Conservation (phyloP, 2,888 invertebrate species). For the Dryobotodes eremita region DNA sequence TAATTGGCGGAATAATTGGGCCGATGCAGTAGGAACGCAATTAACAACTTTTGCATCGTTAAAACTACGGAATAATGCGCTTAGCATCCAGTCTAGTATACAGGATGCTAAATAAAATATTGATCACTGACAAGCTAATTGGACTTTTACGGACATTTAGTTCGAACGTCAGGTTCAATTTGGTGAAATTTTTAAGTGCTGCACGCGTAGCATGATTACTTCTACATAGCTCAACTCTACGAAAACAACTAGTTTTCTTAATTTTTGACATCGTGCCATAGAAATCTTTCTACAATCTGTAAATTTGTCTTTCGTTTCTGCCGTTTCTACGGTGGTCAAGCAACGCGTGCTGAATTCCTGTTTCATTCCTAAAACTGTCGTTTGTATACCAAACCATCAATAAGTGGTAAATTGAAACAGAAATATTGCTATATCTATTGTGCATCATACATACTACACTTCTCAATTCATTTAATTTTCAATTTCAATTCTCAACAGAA, state of each 20-base stretch:
- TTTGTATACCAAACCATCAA: background rate
- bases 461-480: too few species aligned
- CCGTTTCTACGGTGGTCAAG: background rate
- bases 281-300: background rate
- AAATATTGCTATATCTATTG: background rate
- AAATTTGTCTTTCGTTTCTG: background rate
- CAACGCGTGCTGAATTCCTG: background rate
- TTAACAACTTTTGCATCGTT: conserved; percentile 57
- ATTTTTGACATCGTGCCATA: too few species aligned
- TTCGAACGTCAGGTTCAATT: background rate
- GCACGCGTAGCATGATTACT: background rate
- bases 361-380: background rate
- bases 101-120: conserved; percentile 34
- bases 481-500: too few species aligned
- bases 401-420: background rate
- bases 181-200: background rate
- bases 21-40: conserved; percentile 30
- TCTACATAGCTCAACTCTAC: background rate
- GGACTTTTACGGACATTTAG: background rate
- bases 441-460: too few species aligned
- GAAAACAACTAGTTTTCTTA: background rate
- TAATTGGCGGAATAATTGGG: conserved; percentile 50
- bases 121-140: conserved; percentile 7
- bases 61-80: conserved; percentile 41
- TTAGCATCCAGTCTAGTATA: conserved; percentile 20